Base-by-base conservation (phyloP, 2,888 invertebrate genomes). In the Bhutanitis thaidina region DNA sequence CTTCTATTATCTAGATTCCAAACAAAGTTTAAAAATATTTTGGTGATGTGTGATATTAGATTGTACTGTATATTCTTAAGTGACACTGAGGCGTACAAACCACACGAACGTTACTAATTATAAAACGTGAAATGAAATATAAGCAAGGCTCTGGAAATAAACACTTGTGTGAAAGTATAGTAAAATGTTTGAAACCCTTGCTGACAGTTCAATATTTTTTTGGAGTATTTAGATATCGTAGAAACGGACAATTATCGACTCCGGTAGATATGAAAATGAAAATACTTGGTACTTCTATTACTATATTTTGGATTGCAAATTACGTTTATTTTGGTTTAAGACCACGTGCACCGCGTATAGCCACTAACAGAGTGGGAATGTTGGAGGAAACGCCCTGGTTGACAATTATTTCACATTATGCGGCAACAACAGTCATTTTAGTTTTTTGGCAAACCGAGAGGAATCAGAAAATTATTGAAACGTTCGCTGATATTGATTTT, bases 401-500 rank as follows among this genome's bases (percentile, higher is more conserved):
- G 4, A 59, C 71, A 0, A 61, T 68, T 7, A 39, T 74, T 0
- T 36, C 67, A 16, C 71, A 78, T 50, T 72, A 70, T 38, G 47
- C 64, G 0, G 56, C 61, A 2, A 64, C 67, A 1, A 52, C 71
- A 8, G 53, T 62, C 29, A 4, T 29, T 13, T 59, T 69, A 8
- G 57, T 65, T 8, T 66, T 72, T 32, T 45, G 68, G 13, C 62
- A 71, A 8, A 61, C 60, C 15, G 53, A 61, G 8, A 57, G 54
- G 0, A 70, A 68, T 44, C 66, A 71, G 27, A 44, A 57, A 7
- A 62, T 77, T 10, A 47, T 77, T 1, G 61, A 58, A 37, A 56
- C 59, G 1, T 57, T 77, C 15, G 66, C 70, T 0, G 54, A 66
- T 9, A 55, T 77, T 14, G 80, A 80, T 30, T 13, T 39, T 27